Evolutionary conservation across 1,140 invertebrate genomes (phyloP).

Genomic region (Philotrypesis tridentata): DNA sequence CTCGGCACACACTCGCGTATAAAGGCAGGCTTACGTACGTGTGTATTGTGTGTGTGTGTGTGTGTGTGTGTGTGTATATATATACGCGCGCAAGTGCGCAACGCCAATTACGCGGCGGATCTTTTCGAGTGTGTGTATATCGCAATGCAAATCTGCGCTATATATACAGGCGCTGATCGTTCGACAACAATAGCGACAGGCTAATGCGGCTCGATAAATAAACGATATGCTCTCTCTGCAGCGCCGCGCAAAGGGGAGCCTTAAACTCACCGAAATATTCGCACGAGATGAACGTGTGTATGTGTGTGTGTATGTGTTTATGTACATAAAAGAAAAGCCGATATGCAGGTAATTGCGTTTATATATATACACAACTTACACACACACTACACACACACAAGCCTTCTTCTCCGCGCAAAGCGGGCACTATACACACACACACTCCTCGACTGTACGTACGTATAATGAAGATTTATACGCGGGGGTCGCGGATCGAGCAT

Average conservation of each 20-base stretch:
- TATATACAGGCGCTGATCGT: too few species aligned
- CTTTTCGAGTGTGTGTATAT: background rate
- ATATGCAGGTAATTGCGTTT: too few species aligned
- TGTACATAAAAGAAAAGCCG: conserved; percentile 13
- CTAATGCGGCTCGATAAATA: conserved; percentile 28
- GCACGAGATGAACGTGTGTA: too few species aligned
- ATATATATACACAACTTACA: too few species aligned
- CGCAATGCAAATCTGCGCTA: too few species aligned
- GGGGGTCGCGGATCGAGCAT: background rate
- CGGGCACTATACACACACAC: background rate
- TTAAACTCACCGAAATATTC: conserved; percentile 27
- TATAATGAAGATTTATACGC: conserved; percentile 47
- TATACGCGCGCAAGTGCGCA: conserved; percentile 12
- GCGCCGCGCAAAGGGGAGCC: background rate
- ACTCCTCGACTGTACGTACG: background rate
- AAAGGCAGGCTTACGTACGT: too few species aligned
- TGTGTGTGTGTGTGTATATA: background rate
- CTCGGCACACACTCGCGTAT: too few species aligned
- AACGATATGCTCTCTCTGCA: background rate
- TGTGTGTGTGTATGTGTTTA: too few species aligned
- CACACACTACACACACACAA: too few species aligned
- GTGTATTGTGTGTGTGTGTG: too few species aligned
- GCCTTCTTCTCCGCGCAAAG: conserved; percentile 31
- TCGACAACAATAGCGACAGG: conserved; percentile 23
- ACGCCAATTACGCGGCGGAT: conserved; percentile 41